Base-by-base conservation (phyloP, 2,113 vertebrate genomes). In the Ictalurus furcatus region DNA sequence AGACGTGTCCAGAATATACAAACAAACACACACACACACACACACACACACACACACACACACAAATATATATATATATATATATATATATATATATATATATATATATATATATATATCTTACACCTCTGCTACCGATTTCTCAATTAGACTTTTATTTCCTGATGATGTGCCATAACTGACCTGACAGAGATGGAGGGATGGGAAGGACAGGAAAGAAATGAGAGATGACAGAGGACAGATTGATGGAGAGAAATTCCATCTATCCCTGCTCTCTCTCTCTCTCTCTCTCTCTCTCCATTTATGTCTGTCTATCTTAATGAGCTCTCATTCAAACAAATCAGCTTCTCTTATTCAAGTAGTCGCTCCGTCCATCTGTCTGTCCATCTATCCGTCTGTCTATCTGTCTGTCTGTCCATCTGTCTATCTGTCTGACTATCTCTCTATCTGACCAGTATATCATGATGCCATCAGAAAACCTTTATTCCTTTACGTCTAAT, bases 211-310 rank as follows among this genome's bases (percentile, higher is more conserved):
- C 21, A 28, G 16, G 25, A 40, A 84, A 44, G 6, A 30, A 58
- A 14, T 61, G 17, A 63, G 1, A 84, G 23, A 48, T 48, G 48
- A 11, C 48, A 65, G 48, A 12, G 9, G 80, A 23, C 56, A 71
- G 65, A 74, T 12, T 52, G 30, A 73, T 69, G n/a, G 69, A 61
- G n/a, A 34, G n/a, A 58, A 73, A 52, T 23, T 13, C 25, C 16
- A 79, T 52, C 76, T 81, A 0, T n/a, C 25, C 3, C 1, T 81
- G 3, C 34, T 23, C 19, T 28, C 28, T 89, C 44, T 28, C 44
- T 65, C 44, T 78, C 40, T 52, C 13, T 89, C 69, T 84, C 48
- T 71, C 73, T 85, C 21, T 89, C 58, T 44, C 82, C 8, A 71
- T 63, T 30, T 76, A 25, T 14, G 5, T 89, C 71, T 84, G 69